A percentile compares a stretch with the other conserved stretches of the same genome.
phyloP scores from a whole-genome alignment of 2,113 vertebrate genomes.

The Ursus arctos region DNA sequence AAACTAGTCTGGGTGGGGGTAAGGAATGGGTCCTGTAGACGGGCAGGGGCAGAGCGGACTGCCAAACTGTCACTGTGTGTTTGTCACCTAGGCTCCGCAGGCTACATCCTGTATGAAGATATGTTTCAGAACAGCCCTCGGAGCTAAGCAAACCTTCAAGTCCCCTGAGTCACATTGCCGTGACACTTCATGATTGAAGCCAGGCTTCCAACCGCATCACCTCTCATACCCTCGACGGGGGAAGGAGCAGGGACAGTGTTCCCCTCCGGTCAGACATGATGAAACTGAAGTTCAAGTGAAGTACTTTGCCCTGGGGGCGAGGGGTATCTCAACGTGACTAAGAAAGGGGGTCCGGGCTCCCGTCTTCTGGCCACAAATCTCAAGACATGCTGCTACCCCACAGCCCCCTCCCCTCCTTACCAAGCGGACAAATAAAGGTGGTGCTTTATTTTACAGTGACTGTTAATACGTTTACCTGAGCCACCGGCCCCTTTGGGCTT shows the following conservation, averaged over 20 bases:
- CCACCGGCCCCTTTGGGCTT: not conserved
- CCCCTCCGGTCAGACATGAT: not conserved
- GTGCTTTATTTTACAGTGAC: not conserved
- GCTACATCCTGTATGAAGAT: not conserved
- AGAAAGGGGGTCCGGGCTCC: not conserved
- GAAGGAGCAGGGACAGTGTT: not conserved
- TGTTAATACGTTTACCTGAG: not conserved
- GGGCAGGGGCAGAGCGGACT: not conserved
- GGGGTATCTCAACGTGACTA: not conserved
- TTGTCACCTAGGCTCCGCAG: not conserved
- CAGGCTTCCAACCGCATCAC: rapidly evolving
- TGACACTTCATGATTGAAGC: too few relatives aligned
- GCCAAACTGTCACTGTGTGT: rapidly evolving
- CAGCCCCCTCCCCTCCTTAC: not conserved
- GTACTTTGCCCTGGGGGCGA: not conserved
- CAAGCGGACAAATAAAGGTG: not conserved
- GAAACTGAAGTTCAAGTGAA: not conserved
- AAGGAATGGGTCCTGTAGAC: rapidly evolving
- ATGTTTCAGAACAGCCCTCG: not conserved
- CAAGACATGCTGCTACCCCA: not conserved
- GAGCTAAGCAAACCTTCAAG: not conserved
- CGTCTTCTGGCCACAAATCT: not conserved
- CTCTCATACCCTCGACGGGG: not conserved
- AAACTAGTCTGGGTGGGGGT: not conserved
- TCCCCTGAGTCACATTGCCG: not conserved